These are phyloP conservation scores for Neoaliturus tenellus DNA, from an alignment of 2,888 invertebrate genomes.

Conservation along the genomic window DNA sequence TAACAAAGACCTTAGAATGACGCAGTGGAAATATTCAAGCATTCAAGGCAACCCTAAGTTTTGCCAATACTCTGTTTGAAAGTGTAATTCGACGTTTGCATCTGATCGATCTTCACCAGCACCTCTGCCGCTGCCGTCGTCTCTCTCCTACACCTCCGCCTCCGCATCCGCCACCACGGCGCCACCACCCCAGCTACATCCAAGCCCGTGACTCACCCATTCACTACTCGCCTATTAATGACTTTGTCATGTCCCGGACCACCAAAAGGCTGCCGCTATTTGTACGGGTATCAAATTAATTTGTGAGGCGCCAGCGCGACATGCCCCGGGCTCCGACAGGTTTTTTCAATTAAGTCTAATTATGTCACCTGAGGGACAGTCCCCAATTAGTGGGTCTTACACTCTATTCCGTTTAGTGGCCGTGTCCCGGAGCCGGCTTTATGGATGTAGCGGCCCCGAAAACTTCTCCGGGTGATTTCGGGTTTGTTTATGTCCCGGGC, in stretches of 20 bases:
- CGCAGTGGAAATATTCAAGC: no score
- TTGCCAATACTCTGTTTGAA: no score
- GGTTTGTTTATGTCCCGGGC: background rate
- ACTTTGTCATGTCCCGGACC: slow-evolving; percentile 43
- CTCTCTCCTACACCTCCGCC: background rate
- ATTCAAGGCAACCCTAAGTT: no score
- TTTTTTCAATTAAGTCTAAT: slow-evolving; percentile 53
- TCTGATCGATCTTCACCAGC: no score
- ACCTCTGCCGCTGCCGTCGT: background rate
- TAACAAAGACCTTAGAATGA: no score
- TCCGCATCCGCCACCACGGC: no score
- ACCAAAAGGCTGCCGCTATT: slow-evolving; percentile 50
- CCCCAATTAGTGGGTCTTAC: slow-evolving; percentile 49
- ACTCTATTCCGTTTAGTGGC: slow-evolving; percentile 37
- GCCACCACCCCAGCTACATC: slow-evolving; percentile 1
- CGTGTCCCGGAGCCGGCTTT: slow-evolving; percentile 11
- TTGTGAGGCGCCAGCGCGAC: slow-evolving; percentile 37
- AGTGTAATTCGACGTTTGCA: no score
- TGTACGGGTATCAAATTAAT: slow-evolving; percentile 50
- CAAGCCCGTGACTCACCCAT: slow-evolving; percentile 59
- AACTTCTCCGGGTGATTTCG: background rate
- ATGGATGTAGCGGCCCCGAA: background rate
- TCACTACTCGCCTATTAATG: slow-evolving; percentile 9
- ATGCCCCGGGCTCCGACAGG: slow-evolving; percentile 22
- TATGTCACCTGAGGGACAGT: slow-evolving; percentile 47